Evolutionary conservation across 2,888 invertebrate species (phyloP), one percentile per base, ranked within the genome.

Genomic region (Sesia bembeciformis): DNA sequence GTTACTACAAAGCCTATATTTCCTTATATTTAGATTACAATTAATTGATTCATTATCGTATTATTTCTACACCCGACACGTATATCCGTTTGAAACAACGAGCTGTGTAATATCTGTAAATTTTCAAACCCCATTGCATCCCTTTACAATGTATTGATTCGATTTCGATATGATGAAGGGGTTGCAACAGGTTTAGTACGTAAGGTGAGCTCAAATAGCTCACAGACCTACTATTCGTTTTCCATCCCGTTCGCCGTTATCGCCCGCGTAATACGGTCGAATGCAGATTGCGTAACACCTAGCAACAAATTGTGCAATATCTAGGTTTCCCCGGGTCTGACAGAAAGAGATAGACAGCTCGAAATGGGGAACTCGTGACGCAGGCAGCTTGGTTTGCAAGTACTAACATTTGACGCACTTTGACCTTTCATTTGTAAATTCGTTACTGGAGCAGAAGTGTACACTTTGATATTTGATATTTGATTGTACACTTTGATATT

Each of bases 321-420:
- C 74, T 80, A 77, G 79, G 79, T 74, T 78, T 75, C 77, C 71
- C 81, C 82, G 81, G 82, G 84, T 72, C 62, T 65, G 75, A 70
- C 64, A 67, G 78, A 84, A 67, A 64, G 81, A 72, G 84, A 84
- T 64, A 68, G 84, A 72, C 73, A 78, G 79, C 74, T 76, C 64
- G 61, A 56, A 60, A 56, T 40, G 46, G 46, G 5, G 7, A 46
- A 46, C 46, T 46, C 59, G 57, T 64, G 64, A 66, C 65, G 68
- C 67, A 66, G 68, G 60, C 67, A 67, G 63, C 61, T 58, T 65
- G 68, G 61, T 64, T 68, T 66, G 66, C 64, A 72, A 73, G 73
- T 76, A 50, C 38, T 8, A 8, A 23, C 23, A 4, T 4, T 5
- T n/a, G n/a, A 46, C 46, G 46, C 38, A 50, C 39, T 50, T 38